A percentile compares a stretch with the other conserved stretches of the same genome.
Conservation (phyloP, 2,888 invertebrate species). For the Strigamia transsilvanica region DNA sequence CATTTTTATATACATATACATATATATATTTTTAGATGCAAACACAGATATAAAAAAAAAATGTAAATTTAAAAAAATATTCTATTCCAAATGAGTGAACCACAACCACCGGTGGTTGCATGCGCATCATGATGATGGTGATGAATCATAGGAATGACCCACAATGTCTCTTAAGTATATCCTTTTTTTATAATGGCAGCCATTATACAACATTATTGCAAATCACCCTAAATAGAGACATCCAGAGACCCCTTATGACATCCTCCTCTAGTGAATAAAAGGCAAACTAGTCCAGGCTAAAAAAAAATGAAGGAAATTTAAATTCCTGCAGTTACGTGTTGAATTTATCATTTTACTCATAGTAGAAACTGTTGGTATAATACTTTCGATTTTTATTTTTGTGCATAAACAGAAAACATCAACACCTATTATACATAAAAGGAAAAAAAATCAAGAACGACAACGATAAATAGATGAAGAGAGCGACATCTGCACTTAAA, state of each 20-base stretch:
- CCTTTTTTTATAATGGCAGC: slow-evolving; percentile 41
- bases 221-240: slow-evolving; percentile 49
- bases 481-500: slow-evolving; percentile 37
- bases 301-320: neutral
- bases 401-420: neutral
- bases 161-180: slow-evolving; percentile 41
- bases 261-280: neutral
- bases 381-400: no score
- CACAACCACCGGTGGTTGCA: slow-evolving; percentile 41
- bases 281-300: neutral
- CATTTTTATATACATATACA: neutral
- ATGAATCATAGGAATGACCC: slow-evolving; percentile 44
- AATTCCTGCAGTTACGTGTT: neutral
- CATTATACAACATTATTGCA: slow-evolving; percentile 36
- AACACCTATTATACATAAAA: neutral
- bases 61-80: neutral
- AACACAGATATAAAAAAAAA: neutral
- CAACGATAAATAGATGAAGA: slow-evolving; percentile 20
- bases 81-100: neutral
- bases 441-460: neutral
- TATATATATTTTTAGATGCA: neutral
- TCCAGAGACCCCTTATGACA: neutral
- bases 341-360: neutral
- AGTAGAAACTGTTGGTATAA: neutral
- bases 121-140: slow-evolving; percentile 43